These are phyloP conservation scores for Schizotus pectinicornis DNA, from an alignment of 2,888 invertebrate genomes.

Conservation along the genomic window DNA sequence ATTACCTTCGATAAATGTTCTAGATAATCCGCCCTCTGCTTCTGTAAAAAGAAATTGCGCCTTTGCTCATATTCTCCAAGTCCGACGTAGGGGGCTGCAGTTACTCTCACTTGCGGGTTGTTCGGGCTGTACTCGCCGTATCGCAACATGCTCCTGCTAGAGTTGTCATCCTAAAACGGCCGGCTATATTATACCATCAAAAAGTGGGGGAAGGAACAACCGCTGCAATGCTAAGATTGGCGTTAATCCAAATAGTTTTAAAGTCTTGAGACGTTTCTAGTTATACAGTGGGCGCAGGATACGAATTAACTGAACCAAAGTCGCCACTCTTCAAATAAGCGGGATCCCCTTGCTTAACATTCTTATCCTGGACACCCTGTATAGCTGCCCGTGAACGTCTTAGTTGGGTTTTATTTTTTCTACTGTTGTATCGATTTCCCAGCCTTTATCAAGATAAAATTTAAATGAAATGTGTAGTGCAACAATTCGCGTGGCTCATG, in stretches of 20 bases:
- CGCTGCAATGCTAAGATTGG: not conserved
- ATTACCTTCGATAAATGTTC: conserved; percentile 64
- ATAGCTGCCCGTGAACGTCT: not conserved
- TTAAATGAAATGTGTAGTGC: too few species aligned
- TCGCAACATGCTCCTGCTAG: conserved; percentile 60
- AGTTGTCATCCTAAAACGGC: conserved; percentile 48
- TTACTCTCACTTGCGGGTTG: conserved; percentile 61
- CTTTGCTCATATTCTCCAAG: conserved; percentile 67
- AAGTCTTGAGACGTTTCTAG: not conserved
- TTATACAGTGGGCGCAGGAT: too few species aligned
- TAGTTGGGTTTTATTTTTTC: not conserved
- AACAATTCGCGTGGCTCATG: too few species aligned
- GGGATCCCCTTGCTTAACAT: too few species aligned
- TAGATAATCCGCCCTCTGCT: conserved; percentile 64
- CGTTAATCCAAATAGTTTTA: not conserved
- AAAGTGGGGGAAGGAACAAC: not conserved
- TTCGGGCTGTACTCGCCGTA: conserved; percentile 69
- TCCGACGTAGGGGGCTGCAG: conserved; percentile 63
- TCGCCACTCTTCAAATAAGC: too few species aligned
- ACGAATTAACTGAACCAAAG: too few species aligned
- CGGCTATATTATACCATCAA: not conserved
- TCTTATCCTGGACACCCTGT: too few species aligned
- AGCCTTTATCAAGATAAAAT: too few species aligned
- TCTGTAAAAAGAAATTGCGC: conserved; percentile 60
- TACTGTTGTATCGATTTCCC: not conserved